Evolutionary conservation across 1,140 invertebrate species (phyloP).

Genomic region (Ips typographus): DNA sequence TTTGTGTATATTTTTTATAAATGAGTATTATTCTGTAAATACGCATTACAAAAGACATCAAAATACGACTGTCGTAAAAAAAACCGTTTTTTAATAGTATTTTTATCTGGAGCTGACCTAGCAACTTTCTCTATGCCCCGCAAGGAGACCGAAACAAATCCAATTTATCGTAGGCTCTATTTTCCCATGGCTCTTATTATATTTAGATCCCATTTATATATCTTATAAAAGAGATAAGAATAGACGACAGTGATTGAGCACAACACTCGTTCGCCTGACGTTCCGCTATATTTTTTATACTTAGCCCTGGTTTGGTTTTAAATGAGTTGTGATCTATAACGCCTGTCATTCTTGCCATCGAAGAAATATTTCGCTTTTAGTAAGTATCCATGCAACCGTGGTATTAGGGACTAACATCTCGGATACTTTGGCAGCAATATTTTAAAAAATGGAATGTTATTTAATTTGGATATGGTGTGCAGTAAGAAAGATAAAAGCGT

Average conservation of each 20-base stretch:
- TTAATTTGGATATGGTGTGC: background rate
- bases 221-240: conserved; percentile 26
- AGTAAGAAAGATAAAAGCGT: conserved; percentile 24
- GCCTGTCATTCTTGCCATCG: conserved; percentile 19
- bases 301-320: conserved; percentile 29
- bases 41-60: too few relatives aligned
- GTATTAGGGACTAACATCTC: too few relatives aligned
- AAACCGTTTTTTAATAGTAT: too few relatives aligned
- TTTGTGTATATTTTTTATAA: too few relatives aligned
- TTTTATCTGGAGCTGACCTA: too few relatives aligned
- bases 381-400: background rate
- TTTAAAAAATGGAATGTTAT: background rate
- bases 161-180: background rate
- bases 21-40: too few relatives aligned
- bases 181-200: conserved; percentile 7
- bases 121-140: too few relatives aligned
- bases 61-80: too few relatives aligned
- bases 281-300: conserved; percentile 32
- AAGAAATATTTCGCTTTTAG: conserved; percentile 28
- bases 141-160: background rate
- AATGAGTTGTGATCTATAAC: conserved; percentile 33
- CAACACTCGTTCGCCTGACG: conserved; percentile 33
- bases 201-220: conserved; percentile 24
- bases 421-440: background rate
- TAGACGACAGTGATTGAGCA: conserved; percentile 32